Evolutionary conservation across 2,797 vertebrate genomes (phyloP).

Genomic region (Carcharodon carcharias): DNA sequence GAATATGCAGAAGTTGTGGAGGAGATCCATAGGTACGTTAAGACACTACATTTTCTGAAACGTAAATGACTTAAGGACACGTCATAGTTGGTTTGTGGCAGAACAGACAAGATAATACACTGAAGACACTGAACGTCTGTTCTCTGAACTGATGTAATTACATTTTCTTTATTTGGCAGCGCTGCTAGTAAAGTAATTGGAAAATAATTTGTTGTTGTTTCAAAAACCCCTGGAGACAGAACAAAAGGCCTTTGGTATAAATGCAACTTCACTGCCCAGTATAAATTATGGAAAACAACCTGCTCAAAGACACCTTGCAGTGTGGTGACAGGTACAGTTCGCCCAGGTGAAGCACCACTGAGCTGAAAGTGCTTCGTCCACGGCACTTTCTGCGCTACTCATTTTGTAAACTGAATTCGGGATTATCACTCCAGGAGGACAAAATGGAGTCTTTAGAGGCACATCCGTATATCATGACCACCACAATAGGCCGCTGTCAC

Average conservation of each 20-base stretch:
- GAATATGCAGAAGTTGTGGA: neutral
- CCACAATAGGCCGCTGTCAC: neutral
- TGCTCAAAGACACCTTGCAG: neutral
- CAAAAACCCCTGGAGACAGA: neutral
- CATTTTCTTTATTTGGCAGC: neutral
- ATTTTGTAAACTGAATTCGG: neutral
- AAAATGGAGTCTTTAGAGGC: neutral
- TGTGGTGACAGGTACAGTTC: neutral
- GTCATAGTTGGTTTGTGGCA: neutral
- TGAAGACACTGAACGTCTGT: neutral
- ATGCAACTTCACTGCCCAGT: neutral
- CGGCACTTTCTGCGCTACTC: neutral
- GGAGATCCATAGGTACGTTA: too few relatives aligned
- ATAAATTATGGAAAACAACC: neutral
- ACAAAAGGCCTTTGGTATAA: neutral
- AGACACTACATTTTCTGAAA: neutral
- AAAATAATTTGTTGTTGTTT: neutral
- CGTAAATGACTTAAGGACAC: neutral
- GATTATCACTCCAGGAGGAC: neutral
- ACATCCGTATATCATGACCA: neutral
- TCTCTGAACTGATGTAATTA: neutral
- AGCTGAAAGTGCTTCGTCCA: neutral
- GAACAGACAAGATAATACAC: neutral
- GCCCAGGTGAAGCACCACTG: neutral
- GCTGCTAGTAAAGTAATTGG: neutral